Percentiles rank a stretch among this genome's conserved stretches.
Evolutionary conservation across 2,888 invertebrate genomes (phyloP).

Genomic region (Papilio elwesi): DNA sequence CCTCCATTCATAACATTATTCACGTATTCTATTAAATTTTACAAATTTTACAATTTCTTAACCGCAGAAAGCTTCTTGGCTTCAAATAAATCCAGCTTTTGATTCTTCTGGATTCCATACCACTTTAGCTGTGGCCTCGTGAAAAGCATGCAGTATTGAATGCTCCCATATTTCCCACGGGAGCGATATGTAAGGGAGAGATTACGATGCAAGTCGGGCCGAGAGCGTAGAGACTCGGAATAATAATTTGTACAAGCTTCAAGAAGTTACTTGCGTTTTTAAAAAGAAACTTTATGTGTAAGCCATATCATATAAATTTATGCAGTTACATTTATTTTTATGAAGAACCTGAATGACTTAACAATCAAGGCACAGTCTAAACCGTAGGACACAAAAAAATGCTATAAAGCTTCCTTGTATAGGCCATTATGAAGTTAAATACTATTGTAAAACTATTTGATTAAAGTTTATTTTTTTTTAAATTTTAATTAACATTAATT

Average conservation of each 20-base stretch:
- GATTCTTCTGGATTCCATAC: constrained; percentile 6
- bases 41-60: background rate
- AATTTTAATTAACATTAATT: no score
- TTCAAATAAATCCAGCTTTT: constrained; percentile 8
- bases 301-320: no score
- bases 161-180: constrained; percentile 27
- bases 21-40: no score
- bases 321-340: no score
- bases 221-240: background rate
- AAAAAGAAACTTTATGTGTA: background rate
- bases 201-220: constrained; percentile 25
- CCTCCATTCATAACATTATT: no score
- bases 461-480: no score
- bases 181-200: constrained; percentile 15
- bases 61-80: background rate
- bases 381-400: no score
- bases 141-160: constrained; percentile 28
- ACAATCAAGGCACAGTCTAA: no score
- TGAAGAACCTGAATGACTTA: no score
- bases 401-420: no score
- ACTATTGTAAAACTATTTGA: no score
- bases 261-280: background rate
- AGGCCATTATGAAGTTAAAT: no score
- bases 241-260: constrained; percentile 1
- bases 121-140: background rate